Base-by-base conservation (phyloP, 2,797 vertebrate species). In the Gadopsis bispinosus region DNA sequence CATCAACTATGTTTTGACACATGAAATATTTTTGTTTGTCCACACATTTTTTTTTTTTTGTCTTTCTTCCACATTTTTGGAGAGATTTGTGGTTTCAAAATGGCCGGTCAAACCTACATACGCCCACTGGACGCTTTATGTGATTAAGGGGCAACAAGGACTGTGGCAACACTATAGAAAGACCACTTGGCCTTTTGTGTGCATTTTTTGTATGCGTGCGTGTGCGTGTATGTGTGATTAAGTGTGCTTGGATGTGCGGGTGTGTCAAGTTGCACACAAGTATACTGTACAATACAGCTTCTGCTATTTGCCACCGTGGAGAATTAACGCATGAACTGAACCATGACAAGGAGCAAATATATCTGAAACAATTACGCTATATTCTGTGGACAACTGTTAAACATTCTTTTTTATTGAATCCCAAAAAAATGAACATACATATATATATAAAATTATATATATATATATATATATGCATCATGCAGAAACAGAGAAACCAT, bases 221-320 rank as follows among this genome's bases (percentile, higher is more conserved):
- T 80, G 85, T 85, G 87, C 20, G 87, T 81, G 87, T 80, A 45
- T 75, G 89, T 82, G 83, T 66, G 86, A 75, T 76, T 74, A 70
- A 48, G 90, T 83, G 90, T 82, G 89, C 79, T 76, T 88, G 88
- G 79, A 82, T 75, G 83, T 69, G 83, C 22, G 78, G 50, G 75
- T 87, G 89, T 88, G 87, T 88, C 70, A 79, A 85, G 91, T 90
- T 94, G 92, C 92, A 95, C 93, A 95, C 92, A 84, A 90, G 87
- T 93, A 93, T 94, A 93, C 92, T 95, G 94, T 95, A 95, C 91
- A 94, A 93, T 93, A 94, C 87, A 88, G 91, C 95, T 95, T 94
- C 93, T 74, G 87, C 90, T 93, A 87, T 90, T 87, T 88, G 90
- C 89, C 92, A 90, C 89, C 77, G 69, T 91, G 92, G 91, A 93